Evolutionary conservation across 2,888 invertebrate genomes (phyloP).

Genomic region (Phaonia tiefii): DNA sequence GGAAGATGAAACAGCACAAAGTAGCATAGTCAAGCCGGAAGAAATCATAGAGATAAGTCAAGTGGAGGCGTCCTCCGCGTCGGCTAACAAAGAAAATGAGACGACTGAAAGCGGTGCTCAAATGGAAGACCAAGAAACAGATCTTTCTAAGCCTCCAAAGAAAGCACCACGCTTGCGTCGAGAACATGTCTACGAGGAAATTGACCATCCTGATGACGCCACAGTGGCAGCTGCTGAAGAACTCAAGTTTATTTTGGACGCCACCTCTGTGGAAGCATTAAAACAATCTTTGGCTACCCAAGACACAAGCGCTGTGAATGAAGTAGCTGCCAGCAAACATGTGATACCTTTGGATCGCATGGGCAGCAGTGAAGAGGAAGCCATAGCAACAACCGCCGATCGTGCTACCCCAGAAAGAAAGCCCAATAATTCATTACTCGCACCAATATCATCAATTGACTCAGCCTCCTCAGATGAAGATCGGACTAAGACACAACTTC

Average conservation of each 20-base stretch:
- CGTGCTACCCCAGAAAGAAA: slow-evolving; percentile 56
- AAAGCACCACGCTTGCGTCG: slow-evolving; percentile 81
- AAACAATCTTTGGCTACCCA: slow-evolving; percentile 77
- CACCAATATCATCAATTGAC: slow-evolving; percentile 80
- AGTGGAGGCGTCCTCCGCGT: slow-evolving; percentile 13
- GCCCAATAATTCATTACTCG: slow-evolving; percentile 70
- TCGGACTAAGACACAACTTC: slow-evolving; percentile 73
- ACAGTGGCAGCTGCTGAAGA: slow-evolving; percentile 54
- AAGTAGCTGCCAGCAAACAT: slow-evolving; percentile 81
- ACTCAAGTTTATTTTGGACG: slow-evolving; percentile 73
- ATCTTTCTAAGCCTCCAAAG: slow-evolving; percentile 71
- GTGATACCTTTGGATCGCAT: slow-evolving; percentile 77
- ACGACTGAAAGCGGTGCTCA: slow-evolving; percentile 69
- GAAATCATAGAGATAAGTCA: slow-evolving; percentile 78
- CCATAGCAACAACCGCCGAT: slow-evolving; percentile 66
- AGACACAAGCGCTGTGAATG: slow-evolving; percentile 81
- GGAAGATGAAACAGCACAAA: slow-evolving; percentile 62
- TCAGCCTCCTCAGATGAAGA: slow-evolving; percentile 80
- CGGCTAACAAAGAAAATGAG: not conserved
- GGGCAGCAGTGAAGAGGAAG: slow-evolving; percentile 80
- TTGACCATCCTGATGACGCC: slow-evolving; percentile 77
- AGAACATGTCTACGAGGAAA: slow-evolving; percentile 85
- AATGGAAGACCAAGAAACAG: slow-evolving; percentile 52
- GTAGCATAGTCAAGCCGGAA: slow-evolving; percentile 77
- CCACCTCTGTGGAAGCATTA: slow-evolving; percentile 75